Evolutionary conservation across 1,140 invertebrate species (phyloP).

Genomic region (Dysdera silvatica): DNA sequence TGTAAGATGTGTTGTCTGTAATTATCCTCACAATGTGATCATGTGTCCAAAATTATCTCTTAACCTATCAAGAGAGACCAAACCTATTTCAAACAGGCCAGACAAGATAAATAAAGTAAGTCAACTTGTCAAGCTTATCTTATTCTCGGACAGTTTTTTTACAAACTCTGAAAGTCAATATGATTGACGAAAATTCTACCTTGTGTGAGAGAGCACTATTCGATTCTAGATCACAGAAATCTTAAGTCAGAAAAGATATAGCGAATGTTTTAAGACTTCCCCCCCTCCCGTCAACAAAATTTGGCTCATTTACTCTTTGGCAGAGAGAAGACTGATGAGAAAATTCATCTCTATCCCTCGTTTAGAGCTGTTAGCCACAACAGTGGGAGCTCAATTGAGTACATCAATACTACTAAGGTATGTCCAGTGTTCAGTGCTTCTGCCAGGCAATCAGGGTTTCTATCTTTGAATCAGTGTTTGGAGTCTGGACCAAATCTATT

Average conservation of each 20-base stretch:
- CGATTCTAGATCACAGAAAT: background rate
- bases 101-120: background rate
- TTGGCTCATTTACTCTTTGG: background rate
- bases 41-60: background rate
- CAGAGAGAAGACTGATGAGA: background rate
- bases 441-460: slow-evolving; percentile 24
- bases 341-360: background rate
- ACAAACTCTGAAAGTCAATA: background rate
- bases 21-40: background rate
- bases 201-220: background rate
- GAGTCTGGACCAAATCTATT: slow-evolving; percentile 25
- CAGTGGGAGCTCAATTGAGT: too few species aligned
- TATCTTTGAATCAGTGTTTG: slow-evolving; percentile 21
- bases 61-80: background rate
- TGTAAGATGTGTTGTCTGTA: background rate
- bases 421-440: slow-evolving; percentile 35
- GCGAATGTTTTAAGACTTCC: too few species aligned
- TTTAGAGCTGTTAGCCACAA: background rate
- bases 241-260: background rate
- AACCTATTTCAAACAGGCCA: background rate
- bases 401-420: slow-evolving; percentile 32
- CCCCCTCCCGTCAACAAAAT: background rate
- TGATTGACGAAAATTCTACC: background rate
- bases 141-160: background rate
- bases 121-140: background rate